Base-by-base conservation (phyloP, 2,797 vertebrate genomes). In the Hoplostethus mediterraneus region DNA sequence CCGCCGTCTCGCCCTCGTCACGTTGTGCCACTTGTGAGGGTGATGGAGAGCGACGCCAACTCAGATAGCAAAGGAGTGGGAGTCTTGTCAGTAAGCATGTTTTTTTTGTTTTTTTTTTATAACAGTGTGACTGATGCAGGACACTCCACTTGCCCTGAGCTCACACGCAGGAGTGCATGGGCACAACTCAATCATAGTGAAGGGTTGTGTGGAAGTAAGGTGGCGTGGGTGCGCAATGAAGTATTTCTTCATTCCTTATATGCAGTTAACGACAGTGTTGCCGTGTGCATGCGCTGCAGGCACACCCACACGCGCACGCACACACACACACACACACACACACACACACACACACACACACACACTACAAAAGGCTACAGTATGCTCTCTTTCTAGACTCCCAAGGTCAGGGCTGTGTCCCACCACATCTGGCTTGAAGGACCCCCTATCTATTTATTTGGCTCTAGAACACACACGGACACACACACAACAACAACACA, bases 1-100 rank as follows among this genome's bases (percentile, higher is more conserved):
- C 87, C 88, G 88, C 72, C 5, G 33, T 83, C 45, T 75, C 63
- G 86, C 89, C 80, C 79, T 86, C 79, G 11, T 78, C 85, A 75
- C 82, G 38, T 81, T 83, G 78, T 68, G 65, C 53, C 31, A 12
- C 16, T 42, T 53, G 53, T 14, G 67, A 75, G 73, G 79, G 68
- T 80, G 86, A 85, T 63, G 55, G 55, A 75, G 70, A 67, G 72
- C 38, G 65, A 80, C 73, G 79, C 68, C 79, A 83, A 62, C 60
- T 72, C 14, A 42, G 60, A 65, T 79, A 62, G 71, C 62, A 55
- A 3, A 49, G 49, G 60, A 67, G 75, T 57, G 73, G 66, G 67
- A 70, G 77, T 71, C 58, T 21, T 82, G 67, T 77, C 79, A 75
- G 82, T 65, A 52, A 30, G 65, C 53, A 77, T 80, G 68, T 68